Evolutionary conservation across 2,797 vertebrate species (phyloP).

Genomic region (Sebastes diaconus): DNA sequence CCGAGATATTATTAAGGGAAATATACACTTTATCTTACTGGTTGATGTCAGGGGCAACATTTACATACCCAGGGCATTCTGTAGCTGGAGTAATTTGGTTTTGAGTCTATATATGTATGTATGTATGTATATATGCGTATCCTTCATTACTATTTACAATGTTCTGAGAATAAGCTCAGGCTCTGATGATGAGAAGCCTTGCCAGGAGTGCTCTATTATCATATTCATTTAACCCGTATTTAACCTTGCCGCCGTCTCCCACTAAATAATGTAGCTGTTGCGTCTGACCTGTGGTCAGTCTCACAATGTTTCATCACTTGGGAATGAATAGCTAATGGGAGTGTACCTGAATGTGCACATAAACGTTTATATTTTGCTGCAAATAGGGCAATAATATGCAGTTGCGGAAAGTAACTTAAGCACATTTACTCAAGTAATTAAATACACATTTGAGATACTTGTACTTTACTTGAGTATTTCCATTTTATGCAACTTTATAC

Average conservation of each 20-base stretch:
- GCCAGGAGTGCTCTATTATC: background rate
- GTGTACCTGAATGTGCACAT: background rate
- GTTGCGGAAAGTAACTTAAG: background rate
- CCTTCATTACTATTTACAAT: background rate
- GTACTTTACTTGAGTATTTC: background rate
- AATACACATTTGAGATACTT: background rate
- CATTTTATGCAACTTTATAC: background rate
- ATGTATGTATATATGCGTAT: background rate
- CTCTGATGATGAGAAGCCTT: background rate
- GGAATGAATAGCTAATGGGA: background rate
- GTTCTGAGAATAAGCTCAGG: background rate
- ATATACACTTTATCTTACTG: background rate
- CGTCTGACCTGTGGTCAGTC: background rate
- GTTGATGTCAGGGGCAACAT: conserved; percentile 13
- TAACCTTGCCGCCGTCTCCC: conserved; percentile 7
- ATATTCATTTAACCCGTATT: conserved; percentile 18
- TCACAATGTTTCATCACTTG: background rate
- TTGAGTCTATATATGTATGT: background rate
- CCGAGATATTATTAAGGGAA: background rate
- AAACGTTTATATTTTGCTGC: background rate
- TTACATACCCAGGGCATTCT: background rate
- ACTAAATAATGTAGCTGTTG: background rate
- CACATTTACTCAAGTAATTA: background rate
- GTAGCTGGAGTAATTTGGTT: background rate
- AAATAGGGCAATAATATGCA: background rate